Base-by-base conservation (phyloP, 1,140 invertebrate species). In the Heliconius nattereri region DNA sequence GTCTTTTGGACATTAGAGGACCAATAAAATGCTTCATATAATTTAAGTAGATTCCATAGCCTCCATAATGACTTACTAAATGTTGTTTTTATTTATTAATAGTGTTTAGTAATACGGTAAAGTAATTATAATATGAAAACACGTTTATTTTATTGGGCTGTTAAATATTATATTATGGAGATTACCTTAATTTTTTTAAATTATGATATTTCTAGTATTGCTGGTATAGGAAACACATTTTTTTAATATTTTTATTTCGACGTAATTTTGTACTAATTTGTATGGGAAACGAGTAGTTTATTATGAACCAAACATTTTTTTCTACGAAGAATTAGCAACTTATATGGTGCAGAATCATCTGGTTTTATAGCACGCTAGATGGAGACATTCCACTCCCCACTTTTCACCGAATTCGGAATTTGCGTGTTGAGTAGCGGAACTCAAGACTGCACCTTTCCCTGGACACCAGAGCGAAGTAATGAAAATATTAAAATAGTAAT, bases 11-110 rank as follows among this genome's bases (percentile, higher is more conserved):
- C 71, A 26, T 70, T 37, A 74, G 16, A 40, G 81, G 80, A 75
- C 75, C 77, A 82, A 85, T 86, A 86, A 87, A 89, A 88, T 89
- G 85, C 71, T 74, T 83, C 73, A 73, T 75, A 76, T 70, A 76
- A 72, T 80, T 78, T 70, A 70, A 40, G 23, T 71, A 20, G 26
- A n/a, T 75, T 75, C 54, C 32, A 20, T 20, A 23, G 20, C 26
- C 11, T 74, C 26, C 16, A 74, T 23, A 11, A 60, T 75, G 54
- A 66, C 54, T 40, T 11, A 23, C 8, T 26, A 60, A 35, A 60
- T 45, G n/a, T 60, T 60, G 57, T 29, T 66, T 66, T 66, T 26
- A 29, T 66, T 23, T 29, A 66, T 66, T 29, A 66, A 26, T 66
- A 66, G 60, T 16, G 8, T 26, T 29, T 66, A 23, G 16, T 66